These are phyloP conservation scores for Arctocebus calabarensis DNA, from an alignment of 2,797 vertebrate species.

Conservation along the genomic window DNA sequence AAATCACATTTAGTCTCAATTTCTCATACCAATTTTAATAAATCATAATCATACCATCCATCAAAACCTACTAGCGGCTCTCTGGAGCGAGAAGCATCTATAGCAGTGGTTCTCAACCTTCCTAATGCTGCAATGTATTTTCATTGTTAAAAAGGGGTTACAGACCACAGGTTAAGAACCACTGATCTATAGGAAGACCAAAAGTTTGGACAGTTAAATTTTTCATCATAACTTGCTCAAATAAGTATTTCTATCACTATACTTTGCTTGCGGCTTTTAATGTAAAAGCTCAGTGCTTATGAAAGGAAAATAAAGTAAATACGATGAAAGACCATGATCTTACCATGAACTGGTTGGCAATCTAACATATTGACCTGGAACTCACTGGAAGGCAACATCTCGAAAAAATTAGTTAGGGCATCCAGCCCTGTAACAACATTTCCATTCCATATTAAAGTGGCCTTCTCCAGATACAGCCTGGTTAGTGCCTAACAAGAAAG, in stretches of 20 bases:
- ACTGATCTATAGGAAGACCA: neutral
- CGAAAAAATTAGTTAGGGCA: slow-evolving; percentile 94
- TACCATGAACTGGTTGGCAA: slow-evolving; percentile 96
- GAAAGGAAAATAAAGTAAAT: slow-evolving; percentile 50
- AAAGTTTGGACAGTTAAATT: slow-evolving; percentile 1
- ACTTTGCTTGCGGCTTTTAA: neutral
- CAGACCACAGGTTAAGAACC: too few relatives aligned
- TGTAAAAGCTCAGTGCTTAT: slow-evolving; percentile 21
- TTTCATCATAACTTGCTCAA: slow-evolving; percentile 45
- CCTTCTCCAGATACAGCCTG: slow-evolving; percentile 96
- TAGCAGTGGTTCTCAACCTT: neutral
- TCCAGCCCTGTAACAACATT: slow-evolving; percentile 94
- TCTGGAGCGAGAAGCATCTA: slow-evolving; percentile 28
- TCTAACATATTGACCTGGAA: slow-evolving; percentile 96
- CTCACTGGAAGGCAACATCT: slow-evolving; percentile 96
- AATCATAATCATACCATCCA: neutral
- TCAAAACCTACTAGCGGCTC: neutral
- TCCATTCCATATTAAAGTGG: slow-evolving; percentile 97
- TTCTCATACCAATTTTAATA: slow-evolving; percentile 37
- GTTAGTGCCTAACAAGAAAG: slow-evolving; percentile 86
- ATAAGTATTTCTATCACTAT: neutral
- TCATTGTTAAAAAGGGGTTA: too few relatives aligned
- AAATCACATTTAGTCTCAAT: slow-evolving; percentile 40
- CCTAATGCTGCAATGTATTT: too few relatives aligned
- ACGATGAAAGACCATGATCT: slow-evolving; percentile 59